Evolutionary conservation across 2,113 vertebrate genomes (phyloP).

Genomic region (Hemiscyllium ocellatum): DNA sequence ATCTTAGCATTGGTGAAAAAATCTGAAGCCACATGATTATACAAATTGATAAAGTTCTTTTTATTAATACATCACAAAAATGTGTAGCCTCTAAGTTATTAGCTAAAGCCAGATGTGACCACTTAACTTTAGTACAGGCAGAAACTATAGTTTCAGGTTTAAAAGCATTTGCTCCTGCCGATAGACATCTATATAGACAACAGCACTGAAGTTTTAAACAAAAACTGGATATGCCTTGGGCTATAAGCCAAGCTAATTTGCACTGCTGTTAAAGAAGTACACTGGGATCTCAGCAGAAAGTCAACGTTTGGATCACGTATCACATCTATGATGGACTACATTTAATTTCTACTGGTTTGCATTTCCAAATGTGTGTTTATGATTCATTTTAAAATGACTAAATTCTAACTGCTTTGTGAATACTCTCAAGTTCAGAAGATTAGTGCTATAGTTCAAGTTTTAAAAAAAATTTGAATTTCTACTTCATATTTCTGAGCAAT

Average conservation of each 20-base stretch:
- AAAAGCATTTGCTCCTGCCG: neutral
- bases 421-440: neutral
- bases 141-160: neutral
- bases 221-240: neutral
- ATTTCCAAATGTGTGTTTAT: too few relatives aligned
- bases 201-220: neutral
- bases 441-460: neutral
- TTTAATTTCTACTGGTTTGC: neutral
- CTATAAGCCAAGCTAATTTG: neutral
- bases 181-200: neutral
- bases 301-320: neutral
- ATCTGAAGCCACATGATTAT: neutral
- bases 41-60: neutral
- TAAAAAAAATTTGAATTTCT: neutral
- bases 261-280: neutral
- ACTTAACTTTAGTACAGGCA: neutral
- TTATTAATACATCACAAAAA: neutral
- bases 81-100: neutral
- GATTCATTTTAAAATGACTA: neutral
- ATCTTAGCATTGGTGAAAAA: neutral
- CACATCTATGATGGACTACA: neutral
- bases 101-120: neutral
- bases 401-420: neutral
- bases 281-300: neutral
- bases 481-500: neutral